Evolutionary conservation across 2,888 invertebrate species (phyloP).

Genomic region (Drosophila kanekoi): DNA sequence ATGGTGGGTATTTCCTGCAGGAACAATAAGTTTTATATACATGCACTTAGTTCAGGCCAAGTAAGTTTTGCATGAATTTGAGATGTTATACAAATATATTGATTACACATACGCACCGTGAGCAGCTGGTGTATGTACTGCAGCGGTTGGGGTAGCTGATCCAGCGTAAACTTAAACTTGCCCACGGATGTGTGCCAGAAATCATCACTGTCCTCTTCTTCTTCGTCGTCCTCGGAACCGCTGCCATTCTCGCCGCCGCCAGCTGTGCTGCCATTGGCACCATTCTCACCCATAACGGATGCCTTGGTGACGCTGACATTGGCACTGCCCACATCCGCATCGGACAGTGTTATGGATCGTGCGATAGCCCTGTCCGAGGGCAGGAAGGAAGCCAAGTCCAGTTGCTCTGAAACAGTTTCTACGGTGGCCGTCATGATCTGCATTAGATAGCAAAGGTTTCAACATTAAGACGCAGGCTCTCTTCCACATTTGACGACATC

Average conservation of each 20-base stretch:
- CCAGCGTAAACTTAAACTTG: slow-evolving; percentile 95
- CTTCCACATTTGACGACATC: slow-evolving; percentile 24
- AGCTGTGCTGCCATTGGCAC: slow-evolving; percentile 87
- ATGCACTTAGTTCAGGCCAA: too few relatives aligned
- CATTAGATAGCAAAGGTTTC: slow-evolving; percentile 52
- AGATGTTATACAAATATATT: too few relatives aligned
- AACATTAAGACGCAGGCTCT: slow-evolving; percentile 35
- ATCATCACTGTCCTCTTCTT: slow-evolving; percentile 89
- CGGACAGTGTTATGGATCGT: slow-evolving; percentile 94
- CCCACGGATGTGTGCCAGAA: slow-evolving; percentile 98
- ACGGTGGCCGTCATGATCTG: slow-evolving; percentile 98
- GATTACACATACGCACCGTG: slow-evolving; percentile 85
- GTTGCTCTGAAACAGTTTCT: slow-evolving; percentile 95
- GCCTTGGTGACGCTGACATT: slow-evolving; percentile 90
- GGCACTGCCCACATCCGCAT: slow-evolving; percentile 93
- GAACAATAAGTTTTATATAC: not conserved
- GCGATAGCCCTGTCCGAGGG: slow-evolving; percentile 94
- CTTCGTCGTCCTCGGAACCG: slow-evolving; percentile 89
- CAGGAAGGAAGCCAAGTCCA: slow-evolving; percentile 94
- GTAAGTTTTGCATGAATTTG: too few relatives aligned
- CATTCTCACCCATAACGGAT: slow-evolving; percentile 87
- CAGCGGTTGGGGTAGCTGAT: slow-evolving; percentile 95
- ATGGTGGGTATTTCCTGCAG: slow-evolving; percentile 91
- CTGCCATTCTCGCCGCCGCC: slow-evolving; percentile 88
- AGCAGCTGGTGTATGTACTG: slow-evolving; percentile 97